phyloP scores from a whole-genome alignment of 2,113 vertebrate genomes.

The Regulus satrapa region DNA sequence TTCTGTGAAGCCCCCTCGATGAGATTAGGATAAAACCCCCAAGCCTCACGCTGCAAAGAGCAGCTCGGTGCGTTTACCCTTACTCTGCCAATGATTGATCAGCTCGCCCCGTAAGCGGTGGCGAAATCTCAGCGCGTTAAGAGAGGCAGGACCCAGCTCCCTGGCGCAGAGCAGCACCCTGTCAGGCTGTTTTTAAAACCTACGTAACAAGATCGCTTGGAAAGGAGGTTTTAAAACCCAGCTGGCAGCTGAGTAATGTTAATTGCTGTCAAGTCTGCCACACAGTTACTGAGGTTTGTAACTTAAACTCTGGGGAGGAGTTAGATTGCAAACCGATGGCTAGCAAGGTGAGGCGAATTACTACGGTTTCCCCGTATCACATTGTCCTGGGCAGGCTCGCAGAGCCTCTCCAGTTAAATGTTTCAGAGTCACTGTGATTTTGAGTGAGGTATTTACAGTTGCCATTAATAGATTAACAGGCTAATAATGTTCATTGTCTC shows the following conservation, averaged over 20 bases:
- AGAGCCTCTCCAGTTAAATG: not conserved
- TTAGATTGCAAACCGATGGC: not conserved
- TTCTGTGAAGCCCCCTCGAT: not conserved
- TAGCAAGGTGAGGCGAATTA: constrained; percentile 4
- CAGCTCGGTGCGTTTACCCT: not conserved
- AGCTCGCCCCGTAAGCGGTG: not conserved
- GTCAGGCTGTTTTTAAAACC: not conserved
- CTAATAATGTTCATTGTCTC: not conserved
- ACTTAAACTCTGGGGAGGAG: not conserved
- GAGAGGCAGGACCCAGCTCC: not conserved
- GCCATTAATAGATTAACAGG: not conserved
- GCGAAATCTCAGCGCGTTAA: not conserved
- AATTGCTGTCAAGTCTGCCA: constrained; percentile 48
- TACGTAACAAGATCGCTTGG: not conserved
- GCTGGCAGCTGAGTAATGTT: constrained; percentile 29
- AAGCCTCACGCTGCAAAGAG: not conserved
- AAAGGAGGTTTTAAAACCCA: constrained; percentile 14
- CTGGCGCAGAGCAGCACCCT: not conserved
- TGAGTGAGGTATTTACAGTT: constrained; percentile 4
- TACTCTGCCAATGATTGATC: not conserved
- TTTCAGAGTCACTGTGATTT: not conserved
- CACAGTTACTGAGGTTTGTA: constrained; percentile 38
- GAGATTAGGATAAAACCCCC: not conserved
- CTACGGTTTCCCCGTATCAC: not conserved
- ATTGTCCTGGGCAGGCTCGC: not conserved